Conservation (phyloP, 2,888 invertebrate species). For the Biston stratarius region DNA sequence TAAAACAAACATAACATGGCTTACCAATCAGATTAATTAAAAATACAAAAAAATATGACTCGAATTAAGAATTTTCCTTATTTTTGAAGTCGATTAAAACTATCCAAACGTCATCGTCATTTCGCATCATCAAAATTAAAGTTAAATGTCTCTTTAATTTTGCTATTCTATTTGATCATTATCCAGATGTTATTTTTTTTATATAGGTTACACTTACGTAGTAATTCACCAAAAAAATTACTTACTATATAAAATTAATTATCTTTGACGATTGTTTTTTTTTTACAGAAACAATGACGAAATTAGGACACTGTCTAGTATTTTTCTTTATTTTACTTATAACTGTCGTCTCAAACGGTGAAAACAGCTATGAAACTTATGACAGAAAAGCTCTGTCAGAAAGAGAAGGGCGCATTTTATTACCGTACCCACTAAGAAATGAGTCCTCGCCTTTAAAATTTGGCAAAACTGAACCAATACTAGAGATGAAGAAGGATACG, state of each 20-base stretch:
- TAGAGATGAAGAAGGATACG: constrained; percentile 34
- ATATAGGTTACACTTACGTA: no score
- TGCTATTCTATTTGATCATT: no score
- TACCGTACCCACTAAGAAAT: constrained; percentile 65
- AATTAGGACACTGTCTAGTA: constrained; percentile 3
- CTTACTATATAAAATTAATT: neutral
- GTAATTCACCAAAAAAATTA: no score
- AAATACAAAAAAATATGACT: no score
- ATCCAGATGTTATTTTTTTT: no score
- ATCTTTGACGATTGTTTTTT: neutral
- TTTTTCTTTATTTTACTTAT: constrained; percentile 11
- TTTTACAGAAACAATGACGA: constrained; percentile 26
- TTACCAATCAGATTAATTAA: no score
- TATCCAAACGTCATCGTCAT: no score
- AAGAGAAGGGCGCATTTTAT: constrained; percentile 63
- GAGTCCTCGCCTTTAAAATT: constrained; percentile 37
- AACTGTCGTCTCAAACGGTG: constrained; percentile 21
- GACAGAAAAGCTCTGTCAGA: constrained; percentile 28
- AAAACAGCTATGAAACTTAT: neutral
- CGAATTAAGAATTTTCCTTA: no score
- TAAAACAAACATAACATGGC: no score
- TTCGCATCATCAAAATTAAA: no score
- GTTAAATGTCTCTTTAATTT: no score
- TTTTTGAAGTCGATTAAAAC: no score
- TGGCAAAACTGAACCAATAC: constrained; percentile 26